These are phyloP conservation scores for Celastrina argiolus DNA, from an alignment of 2,888 invertebrate species.

Conservation along the genomic window DNA sequence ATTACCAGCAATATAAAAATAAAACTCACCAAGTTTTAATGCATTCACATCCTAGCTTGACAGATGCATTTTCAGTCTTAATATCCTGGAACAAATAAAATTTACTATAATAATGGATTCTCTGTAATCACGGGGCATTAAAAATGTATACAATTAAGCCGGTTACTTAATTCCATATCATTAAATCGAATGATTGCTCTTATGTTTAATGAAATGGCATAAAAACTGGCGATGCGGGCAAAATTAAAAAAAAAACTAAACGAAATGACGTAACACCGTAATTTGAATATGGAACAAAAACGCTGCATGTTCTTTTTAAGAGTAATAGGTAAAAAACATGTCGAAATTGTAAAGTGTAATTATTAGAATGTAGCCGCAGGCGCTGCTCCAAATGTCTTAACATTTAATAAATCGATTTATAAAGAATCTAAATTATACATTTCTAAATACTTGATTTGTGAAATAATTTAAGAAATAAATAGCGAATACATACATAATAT, in stretches of 20 bases:
- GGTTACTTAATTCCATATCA: slow-evolving; percentile 37
- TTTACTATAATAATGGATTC: slow-evolving; percentile 15
- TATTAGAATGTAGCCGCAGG: slow-evolving; percentile 7
- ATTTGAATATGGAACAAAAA: slow-evolving; percentile 70
- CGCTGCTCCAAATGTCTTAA: slow-evolving; percentile 16
- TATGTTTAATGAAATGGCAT: slow-evolving; percentile 51
- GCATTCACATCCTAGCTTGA: slow-evolving; percentile 60
- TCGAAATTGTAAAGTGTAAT: slow-evolving; percentile 18
- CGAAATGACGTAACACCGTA: slow-evolving; percentile 67
- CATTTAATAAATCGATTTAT: slow-evolving; percentile 22
- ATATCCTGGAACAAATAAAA: slow-evolving; percentile 63
- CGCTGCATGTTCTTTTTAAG: neutral
- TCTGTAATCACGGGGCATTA: slow-evolving; percentile 28
- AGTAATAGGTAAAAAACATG: slow-evolving; percentile 15
- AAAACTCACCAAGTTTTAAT: slow-evolving; percentile 58
- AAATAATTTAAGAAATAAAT: neutral
- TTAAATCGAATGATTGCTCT: slow-evolving; percentile 53
- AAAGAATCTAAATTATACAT: slow-evolving; percentile 36
- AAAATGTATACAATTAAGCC: slow-evolving; percentile 31
- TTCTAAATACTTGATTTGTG: neutral
- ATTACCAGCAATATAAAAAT: slow-evolving; percentile 11
- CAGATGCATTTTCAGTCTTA: slow-evolving; percentile 69
- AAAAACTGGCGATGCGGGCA: slow-evolving; percentile 54
- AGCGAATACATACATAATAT: too few relatives aligned
- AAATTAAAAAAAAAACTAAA: slow-evolving; percentile 60